A percentile compares a stretch with the other conserved stretches of the same genome.
phyloP scores from a whole-genome alignment of 2,113 vertebrate genomes.

The Astatotilapia flaviijosephi region DNA sequence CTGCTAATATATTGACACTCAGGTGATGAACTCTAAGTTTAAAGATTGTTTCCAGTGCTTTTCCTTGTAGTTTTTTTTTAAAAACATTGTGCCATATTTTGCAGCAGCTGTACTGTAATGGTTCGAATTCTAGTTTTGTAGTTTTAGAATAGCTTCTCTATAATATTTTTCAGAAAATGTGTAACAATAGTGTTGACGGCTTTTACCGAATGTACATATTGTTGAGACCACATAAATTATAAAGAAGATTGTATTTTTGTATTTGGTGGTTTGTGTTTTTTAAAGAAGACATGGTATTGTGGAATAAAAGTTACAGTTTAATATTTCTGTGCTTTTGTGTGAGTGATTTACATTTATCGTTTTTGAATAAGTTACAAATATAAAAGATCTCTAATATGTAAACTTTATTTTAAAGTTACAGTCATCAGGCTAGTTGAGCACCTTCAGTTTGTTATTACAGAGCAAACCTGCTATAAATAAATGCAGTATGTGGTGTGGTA shows the following conservation, averaged over 20 bases:
- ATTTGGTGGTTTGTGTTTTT: slow-evolving; percentile 13
- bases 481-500: not conserved
- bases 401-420: not conserved
- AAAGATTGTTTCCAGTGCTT: not conserved
- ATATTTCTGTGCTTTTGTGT: not conserved
- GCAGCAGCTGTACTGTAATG: not conserved
- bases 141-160: not conserved
- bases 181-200: not conserved
- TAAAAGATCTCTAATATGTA: not conserved
- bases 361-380: not conserved
- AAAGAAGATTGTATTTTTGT: slow-evolving; percentile 48
- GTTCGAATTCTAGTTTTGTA: not conserved
- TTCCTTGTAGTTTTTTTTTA: not conserved
- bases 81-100: not conserved
- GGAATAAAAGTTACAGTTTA: slow-evolving; percentile 38
- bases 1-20: slow-evolving; percentile 6
- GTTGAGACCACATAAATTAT: not conserved
- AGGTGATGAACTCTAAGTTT: not conserved
- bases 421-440: not conserved
- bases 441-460: not conserved
- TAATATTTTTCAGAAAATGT: not conserved
- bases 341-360: not conserved
- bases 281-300: slow-evolving; percentile 3
- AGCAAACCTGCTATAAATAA: not conserved
- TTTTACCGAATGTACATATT: slow-evolving; percentile 11